Evolutionary conservation across 2,797 vertebrate genomes (phyloP).

Genomic region (Lindbergichthys nudifrons): DNA sequence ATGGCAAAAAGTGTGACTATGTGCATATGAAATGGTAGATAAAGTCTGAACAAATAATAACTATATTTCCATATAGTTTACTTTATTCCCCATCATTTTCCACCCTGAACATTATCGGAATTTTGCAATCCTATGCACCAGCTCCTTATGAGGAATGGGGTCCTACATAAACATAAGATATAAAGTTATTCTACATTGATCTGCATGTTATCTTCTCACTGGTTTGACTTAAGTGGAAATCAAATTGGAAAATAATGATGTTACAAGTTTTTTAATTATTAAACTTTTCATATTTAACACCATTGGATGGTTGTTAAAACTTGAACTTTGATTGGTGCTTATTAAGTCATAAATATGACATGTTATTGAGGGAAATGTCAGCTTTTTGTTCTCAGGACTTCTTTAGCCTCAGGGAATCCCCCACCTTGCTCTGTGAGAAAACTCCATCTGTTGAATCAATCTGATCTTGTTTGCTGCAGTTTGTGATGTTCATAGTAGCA

Average conservation of each 20-base stretch:
- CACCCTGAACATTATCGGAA: background rate
- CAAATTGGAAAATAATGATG: background rate
- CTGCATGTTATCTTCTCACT: background rate
- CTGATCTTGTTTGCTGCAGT: slow-evolving; percentile 30
- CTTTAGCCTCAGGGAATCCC: background rate
- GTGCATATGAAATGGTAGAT: background rate
- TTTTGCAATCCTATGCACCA: background rate
- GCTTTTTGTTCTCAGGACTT: background rate
- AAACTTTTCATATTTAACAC: background rate
- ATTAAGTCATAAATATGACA: slow-evolving; percentile 11
- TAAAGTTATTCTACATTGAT: background rate
- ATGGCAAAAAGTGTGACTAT: background rate
- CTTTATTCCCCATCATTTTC: background rate
- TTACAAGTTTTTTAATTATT: background rate
- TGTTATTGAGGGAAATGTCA: background rate
- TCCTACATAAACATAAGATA: background rate
- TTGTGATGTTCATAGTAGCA: slow-evolving; percentile 39
- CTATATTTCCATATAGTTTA: background rate
- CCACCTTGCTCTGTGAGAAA: background rate
- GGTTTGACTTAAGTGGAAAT: background rate
- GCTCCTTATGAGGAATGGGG: background rate
- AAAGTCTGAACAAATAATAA: background rate
- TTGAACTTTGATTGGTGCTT: slow-evolving; percentile 18
- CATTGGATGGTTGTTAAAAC: background rate
- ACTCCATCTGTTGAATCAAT: slow-evolving; percentile 14